Conservation (phyloP, 2,888 invertebrate species). For the Pyrochroa serraticornis region DNA sequence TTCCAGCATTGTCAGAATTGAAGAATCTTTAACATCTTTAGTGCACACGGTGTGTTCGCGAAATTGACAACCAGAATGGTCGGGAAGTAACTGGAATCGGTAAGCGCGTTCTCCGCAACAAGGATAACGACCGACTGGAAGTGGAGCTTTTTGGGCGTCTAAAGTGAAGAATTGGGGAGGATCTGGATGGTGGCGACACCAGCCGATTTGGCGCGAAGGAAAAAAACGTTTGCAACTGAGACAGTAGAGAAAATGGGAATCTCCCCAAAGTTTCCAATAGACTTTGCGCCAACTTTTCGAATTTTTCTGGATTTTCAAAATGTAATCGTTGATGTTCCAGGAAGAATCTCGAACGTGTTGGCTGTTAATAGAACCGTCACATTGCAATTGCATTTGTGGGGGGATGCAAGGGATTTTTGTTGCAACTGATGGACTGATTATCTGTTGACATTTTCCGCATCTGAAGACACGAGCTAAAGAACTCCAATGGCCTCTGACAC, state of each 20-base stretch:
- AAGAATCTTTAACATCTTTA: constrained; percentile 69
- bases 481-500: constrained; percentile 79
- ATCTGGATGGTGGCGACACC: constrained; percentile 85
- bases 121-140: constrained; percentile 75
- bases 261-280: constrained; percentile 94
- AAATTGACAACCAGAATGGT: constrained; percentile 72
- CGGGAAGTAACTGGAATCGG: constrained; percentile 73
- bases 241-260: constrained; percentile 86
- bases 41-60: constrained; percentile 77
- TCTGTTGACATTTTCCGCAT: constrained; percentile 77
- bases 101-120: constrained; percentile 90
- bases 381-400: constrained; percentile 73
- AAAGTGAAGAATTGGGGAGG: constrained; percentile 75
- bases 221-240: constrained; percentile 78
- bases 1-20: constrained; percentile 67
- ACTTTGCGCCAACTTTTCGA: constrained; percentile 85
- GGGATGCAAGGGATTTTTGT: constrained; percentile 76
- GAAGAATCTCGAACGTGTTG: constrained; percentile 75
- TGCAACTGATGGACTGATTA: constrained; percentile 73
- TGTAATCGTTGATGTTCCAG: constrained; percentile 84
- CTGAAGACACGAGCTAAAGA: constrained; percentile 79
- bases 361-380: constrained; percentile 74
- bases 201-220: constrained; percentile 77
- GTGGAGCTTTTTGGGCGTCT: constrained; percentile 67
- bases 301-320: constrained; percentile 76